Percentiles rank a stretch among this genome's conserved stretches.
phyloP scores from a whole-genome alignment of 2,113 vertebrate genomes.

The Junco hyemalis region DNA sequence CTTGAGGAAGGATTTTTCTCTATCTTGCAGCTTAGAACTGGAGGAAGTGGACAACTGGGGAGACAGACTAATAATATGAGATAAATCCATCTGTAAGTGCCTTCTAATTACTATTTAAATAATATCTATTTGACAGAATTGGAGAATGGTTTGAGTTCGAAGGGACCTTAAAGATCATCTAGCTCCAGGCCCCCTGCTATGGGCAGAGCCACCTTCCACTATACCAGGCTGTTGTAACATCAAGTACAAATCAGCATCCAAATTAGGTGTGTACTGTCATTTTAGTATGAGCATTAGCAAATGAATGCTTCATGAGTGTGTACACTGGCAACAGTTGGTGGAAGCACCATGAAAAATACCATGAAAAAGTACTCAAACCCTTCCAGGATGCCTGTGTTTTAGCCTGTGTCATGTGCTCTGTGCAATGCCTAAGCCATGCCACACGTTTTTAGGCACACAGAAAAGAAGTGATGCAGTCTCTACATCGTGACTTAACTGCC shows the following conservation, averaged over 20 bases:
- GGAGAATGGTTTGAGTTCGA: background rate
- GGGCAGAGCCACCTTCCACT: background rate
- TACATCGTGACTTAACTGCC: background rate
- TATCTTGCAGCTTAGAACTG: background rate
- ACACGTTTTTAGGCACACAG: background rate
- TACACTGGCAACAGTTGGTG: rapidly evolving
- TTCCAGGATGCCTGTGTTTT: background rate
- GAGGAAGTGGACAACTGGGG: rapidly evolving
- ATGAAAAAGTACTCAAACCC: background rate
- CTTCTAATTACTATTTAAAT: background rate
- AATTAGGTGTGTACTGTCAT: background rate
- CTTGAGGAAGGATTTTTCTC: background rate
- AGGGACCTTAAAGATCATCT: background rate
- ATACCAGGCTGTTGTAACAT: background rate
- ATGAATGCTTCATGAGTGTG: rapidly evolving
- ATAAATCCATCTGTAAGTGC: rapidly evolving
- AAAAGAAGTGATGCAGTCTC: background rate
- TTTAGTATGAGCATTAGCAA: background rate
- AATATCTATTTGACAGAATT: background rate
- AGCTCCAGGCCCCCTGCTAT: background rate
- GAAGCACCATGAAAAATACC: background rate
- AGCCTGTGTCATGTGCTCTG: background rate
- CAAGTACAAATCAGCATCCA: background rate
- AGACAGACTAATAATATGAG: too few relatives aligned
- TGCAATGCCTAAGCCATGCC: rapidly evolving